Evolutionary conservation across 2,113 vertebrate genomes (phyloP).

Genomic region (Triplophysa siluroides): DNA sequence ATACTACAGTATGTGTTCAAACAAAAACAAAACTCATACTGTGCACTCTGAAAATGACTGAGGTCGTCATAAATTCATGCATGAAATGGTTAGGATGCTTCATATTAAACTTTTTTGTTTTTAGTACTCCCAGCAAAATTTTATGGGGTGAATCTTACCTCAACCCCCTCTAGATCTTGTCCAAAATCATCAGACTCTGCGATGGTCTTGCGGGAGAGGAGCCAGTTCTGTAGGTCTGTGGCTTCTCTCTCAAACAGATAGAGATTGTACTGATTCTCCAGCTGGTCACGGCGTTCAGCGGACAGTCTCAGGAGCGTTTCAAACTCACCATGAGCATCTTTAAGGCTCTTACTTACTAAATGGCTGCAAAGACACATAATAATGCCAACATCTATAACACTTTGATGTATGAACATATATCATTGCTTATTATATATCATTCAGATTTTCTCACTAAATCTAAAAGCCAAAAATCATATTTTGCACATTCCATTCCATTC

Average conservation of each 20-base stretch:
- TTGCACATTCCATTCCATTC: too few species aligned
- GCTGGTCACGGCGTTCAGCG: constrained; percentile 59
- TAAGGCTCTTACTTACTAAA: constrained; percentile 73
- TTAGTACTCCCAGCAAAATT: neutral
- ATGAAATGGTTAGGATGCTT: too few species aligned
- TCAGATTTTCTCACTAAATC: neutral
- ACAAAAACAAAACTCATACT: too few species aligned
- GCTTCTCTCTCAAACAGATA: constrained; percentile 81
- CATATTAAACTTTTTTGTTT: neutral
- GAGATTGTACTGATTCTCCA: constrained; percentile 79
- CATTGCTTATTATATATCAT: too few species aligned
- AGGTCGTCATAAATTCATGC: too few species aligned
- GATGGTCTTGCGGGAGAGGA: constrained; percentile 71
- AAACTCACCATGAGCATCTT: constrained; percentile 65
- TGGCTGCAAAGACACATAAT: constrained; percentile 56
- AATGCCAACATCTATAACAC: neutral
- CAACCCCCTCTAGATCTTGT: constrained; percentile 83
- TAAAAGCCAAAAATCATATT: neutral
- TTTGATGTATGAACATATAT: neutral
- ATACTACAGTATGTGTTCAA: too few species aligned
- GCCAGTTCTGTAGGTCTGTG: constrained; percentile 80
- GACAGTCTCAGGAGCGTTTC: constrained; percentile 69
- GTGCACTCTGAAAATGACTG: too few species aligned
- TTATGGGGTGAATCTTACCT: constrained; percentile 64
- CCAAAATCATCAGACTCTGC: constrained; percentile 81